Base-by-base conservation (phyloP, 2,888 invertebrate genomes). In the Blastobasis lacticolella region DNA sequence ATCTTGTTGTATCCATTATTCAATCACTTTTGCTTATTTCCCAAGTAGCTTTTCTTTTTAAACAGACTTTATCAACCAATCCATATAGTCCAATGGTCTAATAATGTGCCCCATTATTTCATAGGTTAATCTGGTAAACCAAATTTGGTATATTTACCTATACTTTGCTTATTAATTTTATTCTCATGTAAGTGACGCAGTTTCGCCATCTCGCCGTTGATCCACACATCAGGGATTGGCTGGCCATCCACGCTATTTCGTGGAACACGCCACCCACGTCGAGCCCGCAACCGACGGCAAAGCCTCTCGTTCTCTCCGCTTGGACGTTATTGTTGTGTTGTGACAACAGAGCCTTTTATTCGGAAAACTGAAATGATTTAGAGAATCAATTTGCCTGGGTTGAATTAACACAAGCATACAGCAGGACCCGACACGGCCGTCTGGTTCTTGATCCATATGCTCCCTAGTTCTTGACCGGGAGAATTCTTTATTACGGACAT, bases 201-300 rank as follows among this genome's bases (percentile, higher is more conserved):
- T 73, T 75, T 77, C 75, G 75, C 69, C 73, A 74, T 70, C 42
- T n/a, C n/a, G 42, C 5, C 41, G 7, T 6, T n/a, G 67, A 64
- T 67, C 66, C 71, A 71, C 71, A 36, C 48, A 46, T 54, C 67
- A 62, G 60, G 59, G 59, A 53, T 55, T 62, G 66, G 62, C 60
- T 68, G 73, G 66, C 74, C 73, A 72, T 75, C 74, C 71, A 73
- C 74, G 75, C 70, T 74, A 74, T 75, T 81, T 78, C 82, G 76
- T 77, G 74, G 81, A 84, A 82, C 67, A 73, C 65, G 78, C 84
- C 85, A 85, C 86, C 85, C 85, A 84, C 78, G 84, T 76, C 61
- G 84, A 70, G 68, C 66, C 57, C 54, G 47, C 37, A 45, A 45
- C 36, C 48, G 49, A 62, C 59, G 62, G 60, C 63, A 64, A 63